Base-by-base conservation (phyloP, 2,888 invertebrate species). In the Macaria notata region DNA sequence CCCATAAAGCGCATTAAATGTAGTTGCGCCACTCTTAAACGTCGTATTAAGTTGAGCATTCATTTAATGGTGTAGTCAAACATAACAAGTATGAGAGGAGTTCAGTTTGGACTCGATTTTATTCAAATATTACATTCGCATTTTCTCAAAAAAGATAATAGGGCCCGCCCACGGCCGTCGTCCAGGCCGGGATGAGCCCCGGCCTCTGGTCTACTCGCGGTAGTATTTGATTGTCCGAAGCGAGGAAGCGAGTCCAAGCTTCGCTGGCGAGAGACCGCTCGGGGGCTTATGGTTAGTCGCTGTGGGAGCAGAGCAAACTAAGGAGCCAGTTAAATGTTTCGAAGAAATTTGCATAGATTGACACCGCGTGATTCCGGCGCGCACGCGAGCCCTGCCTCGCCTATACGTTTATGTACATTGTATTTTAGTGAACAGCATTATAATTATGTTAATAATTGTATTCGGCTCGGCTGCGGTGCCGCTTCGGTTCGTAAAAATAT, bases 281-380 rank as follows among this genome's bases (percentile, higher is more conserved):
- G 69, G 72, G 70, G 75, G 75, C 76, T 79, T 80, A 82, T 79
- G 77, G 80, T 78, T 75, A 73, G 76, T 70, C 70, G 70, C 75
- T 75, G 79, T 80, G 75, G 81, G 81, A 81, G 79, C 79, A 78
- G 72, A 75, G 76, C 79, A 78, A 79, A 77, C 79, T 78, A 78
- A 81, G 79, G 77, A 80, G 81, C 81, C 79, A 78, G 85, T 84
- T 86, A 86, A 88, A 86, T 81, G 84, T 81, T 91, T 90, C 88
- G 79, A 79, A 79, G 88, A 88, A 87, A 91, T 90, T 89, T 88
- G 89, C 91, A 90, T 91, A 90, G 88, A 90, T 89, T 84, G 86
- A 84, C 82, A 83, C 81, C 79, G 82, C 72, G 79, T 79, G 87
- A 87, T 86, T 83, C 74, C 72, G 76, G 71, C 67, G 70, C 69